Percentiles rank a stretch among this genome's conserved stretches.
Conservation (phyloP, 2,797 vertebrate genomes). For the Oryzias dopingdopingensis region DNA sequence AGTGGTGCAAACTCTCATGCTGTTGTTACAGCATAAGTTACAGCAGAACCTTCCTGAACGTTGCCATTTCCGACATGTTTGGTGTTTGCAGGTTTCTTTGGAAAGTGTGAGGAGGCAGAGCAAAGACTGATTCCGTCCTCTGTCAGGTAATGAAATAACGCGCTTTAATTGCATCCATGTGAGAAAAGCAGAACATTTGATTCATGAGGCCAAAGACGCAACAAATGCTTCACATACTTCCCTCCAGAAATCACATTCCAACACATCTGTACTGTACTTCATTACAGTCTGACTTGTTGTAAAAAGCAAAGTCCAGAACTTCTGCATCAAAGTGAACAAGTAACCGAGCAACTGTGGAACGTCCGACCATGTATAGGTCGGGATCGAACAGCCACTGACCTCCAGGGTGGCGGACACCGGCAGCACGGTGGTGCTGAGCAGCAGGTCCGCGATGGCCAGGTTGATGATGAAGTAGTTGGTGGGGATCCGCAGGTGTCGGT, state of each 20-base stretch:
- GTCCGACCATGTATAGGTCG: neutral
- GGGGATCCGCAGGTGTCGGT: slow-evolving; percentile 89
- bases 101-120: too few species aligned
- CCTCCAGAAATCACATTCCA: neutral
- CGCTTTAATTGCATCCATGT: neutral
- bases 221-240: neutral
- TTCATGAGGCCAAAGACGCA: neutral
- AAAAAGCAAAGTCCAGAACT: too few species aligned
- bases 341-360: too few species aligned
- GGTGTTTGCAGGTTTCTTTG: too few species aligned
- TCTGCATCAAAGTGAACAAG: too few species aligned
- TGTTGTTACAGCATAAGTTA: too few species aligned
- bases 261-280: neutral
- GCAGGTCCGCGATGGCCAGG: slow-evolving; percentile 88
- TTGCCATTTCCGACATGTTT: too few species aligned
- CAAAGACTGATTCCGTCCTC: neutral
- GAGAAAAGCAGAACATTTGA: slow-evolving; percentile 1
- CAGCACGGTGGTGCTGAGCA: slow-evolving; percentile 90
- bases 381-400: slow-evolving; percentile 59
- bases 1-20: too few species aligned
- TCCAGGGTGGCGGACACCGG: slow-evolving; percentile 91
- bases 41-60: too few species aligned
- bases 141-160: slow-evolving; percentile 7
- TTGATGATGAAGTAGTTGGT: slow-evolving; percentile 78
- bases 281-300: too few species aligned